Evolutionary conservation across 2,888 invertebrate species (phyloP).

Genomic region (Clunio marinus): DNA sequence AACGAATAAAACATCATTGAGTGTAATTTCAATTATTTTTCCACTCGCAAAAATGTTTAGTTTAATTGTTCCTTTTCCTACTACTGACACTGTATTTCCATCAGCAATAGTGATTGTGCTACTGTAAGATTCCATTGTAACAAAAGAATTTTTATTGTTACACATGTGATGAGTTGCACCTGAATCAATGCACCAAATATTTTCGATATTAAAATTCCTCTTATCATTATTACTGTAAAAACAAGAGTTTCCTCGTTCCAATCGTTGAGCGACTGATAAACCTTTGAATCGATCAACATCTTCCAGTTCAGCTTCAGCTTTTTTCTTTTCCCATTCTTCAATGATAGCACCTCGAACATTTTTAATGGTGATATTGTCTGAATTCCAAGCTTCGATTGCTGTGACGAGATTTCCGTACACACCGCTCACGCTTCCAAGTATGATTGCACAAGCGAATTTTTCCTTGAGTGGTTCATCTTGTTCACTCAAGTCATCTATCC

Average conservation of each 20-base stretch:
- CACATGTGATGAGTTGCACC: conserved; percentile 6
- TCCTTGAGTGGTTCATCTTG: not conserved
- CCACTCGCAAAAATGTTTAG: not conserved
- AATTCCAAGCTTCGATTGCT: not conserved
- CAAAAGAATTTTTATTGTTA: not conserved
- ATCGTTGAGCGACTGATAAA: not conserved
- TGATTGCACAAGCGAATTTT: not conserved
- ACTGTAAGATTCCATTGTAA: not conserved
- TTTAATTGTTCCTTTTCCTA: not conserved
- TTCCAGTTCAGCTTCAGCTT: not conserved
- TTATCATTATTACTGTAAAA: not conserved
- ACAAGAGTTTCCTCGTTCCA: too few relatives aligned
- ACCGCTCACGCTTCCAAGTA: not conserved
- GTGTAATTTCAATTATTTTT: not conserved
- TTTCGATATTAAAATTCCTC: not conserved
- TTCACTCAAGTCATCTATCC: not conserved
- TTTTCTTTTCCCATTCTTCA: not conserved
- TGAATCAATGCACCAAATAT: not conserved
- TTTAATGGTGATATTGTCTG: not conserved
- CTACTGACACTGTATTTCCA: not conserved
- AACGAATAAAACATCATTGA: not conserved
- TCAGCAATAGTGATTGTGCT: not conserved
- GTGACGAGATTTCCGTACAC: not conserved
- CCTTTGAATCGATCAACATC: not conserved
- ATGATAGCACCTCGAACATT: not conserved